Conservation (phyloP, 2,113 vertebrate species). For the Speoplatyrhinus poulsoni region DNA sequence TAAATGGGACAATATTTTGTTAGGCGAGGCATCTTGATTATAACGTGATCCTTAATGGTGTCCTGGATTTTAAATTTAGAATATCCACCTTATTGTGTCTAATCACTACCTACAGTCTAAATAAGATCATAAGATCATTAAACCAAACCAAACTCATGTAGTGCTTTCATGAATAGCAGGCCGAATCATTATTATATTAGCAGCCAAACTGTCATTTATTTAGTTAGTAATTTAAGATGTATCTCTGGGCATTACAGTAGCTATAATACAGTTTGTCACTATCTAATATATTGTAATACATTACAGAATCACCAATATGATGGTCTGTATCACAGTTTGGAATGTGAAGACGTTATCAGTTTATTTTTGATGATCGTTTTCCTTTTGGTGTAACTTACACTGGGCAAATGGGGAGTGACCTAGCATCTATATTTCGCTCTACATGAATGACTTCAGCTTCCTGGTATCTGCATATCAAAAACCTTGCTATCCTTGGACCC, state of each 20-base stretch:
- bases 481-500: conserved; percentile 27
- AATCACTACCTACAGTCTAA: too few relatives aligned
- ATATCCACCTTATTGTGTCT: too few relatives aligned
- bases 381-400: conserved; percentile 26
- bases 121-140: too few relatives aligned
- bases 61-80: not conserved
- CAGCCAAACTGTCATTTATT: too few relatives aligned
- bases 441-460: conserved; percentile 50
- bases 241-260: too few relatives aligned
- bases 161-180: too few relatives aligned
- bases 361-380: conserved; percentile 6
- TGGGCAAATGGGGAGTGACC: conserved; percentile 51
- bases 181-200: too few relatives aligned
- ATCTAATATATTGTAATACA: too few relatives aligned
- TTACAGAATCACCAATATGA: not conserved
- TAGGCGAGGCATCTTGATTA: not conserved
- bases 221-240: too few relatives aligned
- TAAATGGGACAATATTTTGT: not conserved
- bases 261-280: too few relatives aligned
- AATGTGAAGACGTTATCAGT: conserved; percentile 16
- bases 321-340: conserved; percentile 14
- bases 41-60: not conserved
- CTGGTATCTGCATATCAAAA: conserved; percentile 59
- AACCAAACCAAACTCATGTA: too few relatives aligned
- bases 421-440: conserved; percentile 35